Percentiles rank a stretch among this genome's conserved stretches.
Conservation (phyloP, 1,140 invertebrate genomes). For the Neodiprion pinetum region DNA sequence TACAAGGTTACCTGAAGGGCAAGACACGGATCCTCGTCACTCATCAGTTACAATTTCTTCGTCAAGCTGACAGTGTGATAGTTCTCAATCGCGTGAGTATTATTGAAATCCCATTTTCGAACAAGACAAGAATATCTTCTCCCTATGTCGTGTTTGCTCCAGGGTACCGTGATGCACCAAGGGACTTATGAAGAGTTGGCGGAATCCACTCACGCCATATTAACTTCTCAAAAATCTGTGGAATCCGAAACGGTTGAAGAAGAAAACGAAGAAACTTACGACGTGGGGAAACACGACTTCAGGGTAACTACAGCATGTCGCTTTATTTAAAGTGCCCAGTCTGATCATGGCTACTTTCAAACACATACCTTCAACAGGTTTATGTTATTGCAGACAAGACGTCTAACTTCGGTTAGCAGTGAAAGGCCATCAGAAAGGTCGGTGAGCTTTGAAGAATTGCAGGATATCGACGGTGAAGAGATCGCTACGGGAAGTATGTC, state of each 20-base stretch:
- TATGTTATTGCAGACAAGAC: background rate
- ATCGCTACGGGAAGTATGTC: slow-evolving; percentile 63
- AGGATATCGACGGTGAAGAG: slow-evolving; percentile 56
- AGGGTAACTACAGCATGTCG: background rate
- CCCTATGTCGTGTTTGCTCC: slow-evolving; percentile 25
- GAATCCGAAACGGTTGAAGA: slow-evolving; percentile 49
- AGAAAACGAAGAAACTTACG: slow-evolving; percentile 34
- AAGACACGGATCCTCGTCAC: slow-evolving; percentile 82
- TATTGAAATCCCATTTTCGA: background rate
- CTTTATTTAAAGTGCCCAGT: background rate
- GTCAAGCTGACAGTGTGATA: slow-evolving; percentile 77
- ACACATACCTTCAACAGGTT: background rate
- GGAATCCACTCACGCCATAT: slow-evolving; percentile 64
- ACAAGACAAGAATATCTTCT: slow-evolving; percentile 18
- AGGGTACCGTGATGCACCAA: slow-evolving; percentile 66
- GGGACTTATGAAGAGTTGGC: slow-evolving; percentile 66
- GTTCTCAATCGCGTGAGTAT: slow-evolving; percentile 74
- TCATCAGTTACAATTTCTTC: slow-evolving; percentile 84
- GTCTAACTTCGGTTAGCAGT: too few species aligned
- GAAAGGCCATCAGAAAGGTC: too few species aligned
- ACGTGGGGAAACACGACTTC: too few species aligned
- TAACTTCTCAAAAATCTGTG: slow-evolving; percentile 41
- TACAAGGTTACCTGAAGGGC: slow-evolving; percentile 61
- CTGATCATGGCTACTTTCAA: background rate
- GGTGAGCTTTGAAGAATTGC: slow-evolving; percentile 16